Evolutionary conservation across 1,140 invertebrate genomes (phyloP), one percentile per base, ranked within the genome.

Genomic region (Lycorma delicatula): DNA sequence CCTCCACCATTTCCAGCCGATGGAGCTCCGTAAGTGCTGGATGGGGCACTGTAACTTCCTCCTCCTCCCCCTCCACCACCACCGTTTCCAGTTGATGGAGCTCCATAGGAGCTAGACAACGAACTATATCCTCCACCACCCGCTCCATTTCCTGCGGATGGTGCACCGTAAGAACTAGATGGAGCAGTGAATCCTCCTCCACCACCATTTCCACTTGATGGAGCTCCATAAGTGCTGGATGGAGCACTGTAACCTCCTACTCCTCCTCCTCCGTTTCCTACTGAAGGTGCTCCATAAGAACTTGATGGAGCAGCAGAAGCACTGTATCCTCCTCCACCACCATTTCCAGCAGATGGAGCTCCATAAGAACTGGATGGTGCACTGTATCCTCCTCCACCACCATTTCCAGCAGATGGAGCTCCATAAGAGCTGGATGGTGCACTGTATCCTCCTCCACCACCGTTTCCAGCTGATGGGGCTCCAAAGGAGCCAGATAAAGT

Each of bases 21-120:
- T 23, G 55, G 55, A 18, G 46, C 48, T 12, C 48, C 55, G 13
- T 57, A 57, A 4, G 25, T 25, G 16, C 16, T 16, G 1, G 55
- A 48, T 6, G 62, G 62, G 1, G 59, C 59, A n/a, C 62, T 60
- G 28, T 63, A 63, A 44, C 62, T 63, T 20, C 56, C 61, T n/a
- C 56, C 53, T 5, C 59, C 59, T 28, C 59, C 59, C 0, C 52
- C 47, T 2, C 47, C 41, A 12, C 28, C 38, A 1, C 52, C 52
- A 44, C 54, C 47, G 13, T 26, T 44, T 28, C 54, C 54, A 38
- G 18, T 38, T 20, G 54, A 18, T 22, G 56, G 56, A 28, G 52
- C 56, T 50, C 60, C 60, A 56, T 59, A 62, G 25, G 18, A 51
- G n/a, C 16, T 52, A 2, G 54, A 59, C 53, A 54, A 54, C 9